A percentile compares a stretch with the other conserved stretches of the same genome.
Conservation (phyloP, 2,113 vertebrate genomes). For the Rissa tridactyla region DNA sequence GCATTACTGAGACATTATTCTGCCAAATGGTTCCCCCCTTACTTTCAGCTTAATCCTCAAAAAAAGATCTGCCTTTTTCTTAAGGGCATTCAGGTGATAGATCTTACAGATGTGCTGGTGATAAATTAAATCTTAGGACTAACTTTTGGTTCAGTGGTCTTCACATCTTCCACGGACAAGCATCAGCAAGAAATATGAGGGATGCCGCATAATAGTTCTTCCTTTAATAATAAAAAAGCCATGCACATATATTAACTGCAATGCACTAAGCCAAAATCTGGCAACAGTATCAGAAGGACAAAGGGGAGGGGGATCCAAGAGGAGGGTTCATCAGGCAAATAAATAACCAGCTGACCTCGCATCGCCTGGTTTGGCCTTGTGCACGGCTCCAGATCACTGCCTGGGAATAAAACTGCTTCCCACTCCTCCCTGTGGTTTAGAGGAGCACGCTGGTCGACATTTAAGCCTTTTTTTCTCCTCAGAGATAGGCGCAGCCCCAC, state of each 20-base stretch:
- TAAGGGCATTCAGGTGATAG: background rate
- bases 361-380: background rate
- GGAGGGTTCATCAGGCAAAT: background rate
- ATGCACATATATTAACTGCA: background rate
- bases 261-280: background rate
- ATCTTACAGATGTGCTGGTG: background rate
- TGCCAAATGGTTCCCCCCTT: background rate
- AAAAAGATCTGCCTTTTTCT: background rate
- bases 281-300: background rate
- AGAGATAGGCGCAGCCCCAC: background rate
- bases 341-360: background rate
- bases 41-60: background rate
- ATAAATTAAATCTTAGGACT: background rate
- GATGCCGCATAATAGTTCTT: background rate
- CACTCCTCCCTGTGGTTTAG: background rate
- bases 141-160: background rate
- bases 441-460: accelerated
- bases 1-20: background rate
- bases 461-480: background rate
- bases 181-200: background rate
- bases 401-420: background rate
- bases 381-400: background rate
- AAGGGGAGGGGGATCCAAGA: background rate
- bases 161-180: background rate
- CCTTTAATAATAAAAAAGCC: background rate